Evolutionary conservation across 53 echinoderm and acorn worm genomes (phyloP).

Genomic region (Paracentrotus lividus): DNA sequence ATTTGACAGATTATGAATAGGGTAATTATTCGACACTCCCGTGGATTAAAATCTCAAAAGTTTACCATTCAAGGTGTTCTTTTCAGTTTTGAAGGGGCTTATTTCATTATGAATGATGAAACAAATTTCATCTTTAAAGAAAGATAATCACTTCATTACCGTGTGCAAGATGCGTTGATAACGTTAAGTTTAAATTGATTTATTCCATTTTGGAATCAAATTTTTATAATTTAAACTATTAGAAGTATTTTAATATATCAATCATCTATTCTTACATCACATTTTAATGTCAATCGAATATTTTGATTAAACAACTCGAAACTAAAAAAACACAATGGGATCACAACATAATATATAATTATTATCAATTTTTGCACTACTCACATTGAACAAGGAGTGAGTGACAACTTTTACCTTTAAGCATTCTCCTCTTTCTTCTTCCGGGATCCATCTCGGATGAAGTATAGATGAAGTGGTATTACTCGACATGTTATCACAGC

Average conservation of each 20-base stretch:
- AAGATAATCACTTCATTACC: too few relatives aligned
- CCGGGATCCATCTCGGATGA: neutral
- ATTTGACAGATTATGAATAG: neutral
- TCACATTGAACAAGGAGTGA: neutral
- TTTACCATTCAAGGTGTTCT: too few relatives aligned
- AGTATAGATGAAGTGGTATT: constrained; percentile 36
- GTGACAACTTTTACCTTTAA: constrained; percentile 13
- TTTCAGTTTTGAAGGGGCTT: too few relatives aligned
- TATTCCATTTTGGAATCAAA: too few relatives aligned
- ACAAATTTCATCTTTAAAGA: too few relatives aligned
- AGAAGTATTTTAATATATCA: too few relatives aligned
- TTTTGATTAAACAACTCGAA: neutral
- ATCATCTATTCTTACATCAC: too few relatives aligned
- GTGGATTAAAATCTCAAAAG: neutral
- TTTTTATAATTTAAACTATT: too few relatives aligned
- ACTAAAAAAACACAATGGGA: neutral
- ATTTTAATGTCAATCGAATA: too few relatives aligned
- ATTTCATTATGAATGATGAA: too few relatives aligned
- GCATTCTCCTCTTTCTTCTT: neutral
- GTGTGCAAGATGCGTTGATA: too few relatives aligned
- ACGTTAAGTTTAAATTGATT: too few relatives aligned
- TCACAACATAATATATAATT: neutral
- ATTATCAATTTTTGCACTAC: neutral
- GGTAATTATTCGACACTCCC: neutral
- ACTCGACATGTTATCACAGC: constrained; percentile 34